These are phyloP conservation scores for Steinernema carpocapsae DNA, from an alignment of 2,888 invertebrate genomes.

Conservation along the genomic window DNA sequence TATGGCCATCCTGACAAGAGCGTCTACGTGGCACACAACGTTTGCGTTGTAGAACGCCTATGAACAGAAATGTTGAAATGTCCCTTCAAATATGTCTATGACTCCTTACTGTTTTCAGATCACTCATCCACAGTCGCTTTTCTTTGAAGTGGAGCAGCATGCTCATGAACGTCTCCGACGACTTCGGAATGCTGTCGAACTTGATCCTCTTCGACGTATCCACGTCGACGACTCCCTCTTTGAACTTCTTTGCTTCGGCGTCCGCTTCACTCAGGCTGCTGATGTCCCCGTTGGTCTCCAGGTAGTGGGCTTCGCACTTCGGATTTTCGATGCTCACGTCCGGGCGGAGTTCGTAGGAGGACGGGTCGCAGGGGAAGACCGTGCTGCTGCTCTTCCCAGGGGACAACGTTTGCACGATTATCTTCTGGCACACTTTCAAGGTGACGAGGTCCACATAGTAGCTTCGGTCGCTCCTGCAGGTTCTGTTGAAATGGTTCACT, in stretches of 20 bases:
- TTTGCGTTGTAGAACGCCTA: neutral
- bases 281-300: neutral
- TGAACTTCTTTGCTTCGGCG: neutral
- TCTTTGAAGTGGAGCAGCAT: constrained; percentile 16
- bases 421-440: constrained; percentile 10
- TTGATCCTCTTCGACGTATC: neutral
- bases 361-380: neutral
- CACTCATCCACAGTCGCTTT: neutral
- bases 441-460: constrained; percentile 10
- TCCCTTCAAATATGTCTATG: too few species aligned
- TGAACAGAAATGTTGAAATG: neutral
- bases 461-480: neutral
- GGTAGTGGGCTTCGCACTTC: neutral
- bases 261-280: neutral
- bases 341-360: neutral
- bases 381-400: neutral
- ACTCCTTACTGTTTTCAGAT: too few species aligned
- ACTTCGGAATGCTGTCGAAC: neutral
- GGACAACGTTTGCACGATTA: neutral
- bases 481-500: neutral
- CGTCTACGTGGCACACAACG: constrained; percentile 7
- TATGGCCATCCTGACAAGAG: neutral
- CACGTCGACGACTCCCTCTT: neutral
- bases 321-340: neutral
- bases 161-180: neutral